Evolutionary conservation across 2,113 vertebrate species (phyloP).

Genomic region (Gambusia holbrooki): DNA sequence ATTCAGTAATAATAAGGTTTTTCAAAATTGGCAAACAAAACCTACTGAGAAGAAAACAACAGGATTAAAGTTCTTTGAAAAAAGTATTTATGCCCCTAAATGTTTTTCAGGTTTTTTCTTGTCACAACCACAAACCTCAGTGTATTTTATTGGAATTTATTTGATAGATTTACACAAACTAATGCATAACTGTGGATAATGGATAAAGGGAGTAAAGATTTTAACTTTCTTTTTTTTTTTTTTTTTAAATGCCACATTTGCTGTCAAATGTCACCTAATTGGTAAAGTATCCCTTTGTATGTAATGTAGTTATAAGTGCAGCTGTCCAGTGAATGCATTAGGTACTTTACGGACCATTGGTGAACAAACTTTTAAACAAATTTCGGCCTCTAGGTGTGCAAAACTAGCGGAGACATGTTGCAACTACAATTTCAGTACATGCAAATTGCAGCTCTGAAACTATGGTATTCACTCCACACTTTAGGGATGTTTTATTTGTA

Average conservation of each 20-base stretch:
- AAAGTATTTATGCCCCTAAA: neutral
- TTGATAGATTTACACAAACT: neutral
- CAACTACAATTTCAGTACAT: neutral
- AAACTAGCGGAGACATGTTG: neutral
- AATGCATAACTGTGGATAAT: neutral
- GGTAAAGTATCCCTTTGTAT: neutral
- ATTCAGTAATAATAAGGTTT: conserved; percentile 32
- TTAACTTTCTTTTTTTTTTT: neutral
- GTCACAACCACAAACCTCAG: neutral
- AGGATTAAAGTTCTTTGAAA: neutral
- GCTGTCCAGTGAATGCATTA: neutral
- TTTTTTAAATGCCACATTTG: neutral
- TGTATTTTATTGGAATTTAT: neutral
- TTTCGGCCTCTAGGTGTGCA: neutral
- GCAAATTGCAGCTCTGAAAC: too few species aligned
- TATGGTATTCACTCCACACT: neutral
- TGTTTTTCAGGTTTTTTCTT: neutral
- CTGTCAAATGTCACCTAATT: too few species aligned
- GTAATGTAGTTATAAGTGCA: neutral
- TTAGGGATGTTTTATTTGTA: neutral
- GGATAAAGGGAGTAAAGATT: neutral
- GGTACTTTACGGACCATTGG: neutral
- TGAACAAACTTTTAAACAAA: neutral
- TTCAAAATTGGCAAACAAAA: conserved; percentile 38
- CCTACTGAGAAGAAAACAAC: neutral